phyloP scores from a whole-genome alignment of 2,888 invertebrate genomes.

The Polymixis flavicincta region DNA sequence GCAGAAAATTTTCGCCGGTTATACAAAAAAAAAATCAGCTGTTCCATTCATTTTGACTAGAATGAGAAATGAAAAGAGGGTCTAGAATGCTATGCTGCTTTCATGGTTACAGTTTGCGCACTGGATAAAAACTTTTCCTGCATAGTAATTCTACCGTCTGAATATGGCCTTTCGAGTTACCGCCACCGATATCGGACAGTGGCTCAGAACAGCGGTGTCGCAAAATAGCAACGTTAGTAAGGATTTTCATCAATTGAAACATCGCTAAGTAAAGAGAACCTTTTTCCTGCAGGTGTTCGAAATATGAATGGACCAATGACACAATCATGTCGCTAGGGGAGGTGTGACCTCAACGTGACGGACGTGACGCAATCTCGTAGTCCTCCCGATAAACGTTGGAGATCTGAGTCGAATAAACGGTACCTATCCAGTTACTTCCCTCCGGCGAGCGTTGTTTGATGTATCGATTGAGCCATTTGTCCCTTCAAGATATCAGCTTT shows the following conservation, averaged over 20 bases:
- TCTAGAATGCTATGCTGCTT: too few relatives aligned
- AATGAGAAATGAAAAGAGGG: too few relatives aligned
- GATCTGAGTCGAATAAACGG: constrained; percentile 17
- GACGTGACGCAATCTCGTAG: constrained; percentile 34
- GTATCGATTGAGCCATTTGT: constrained; percentile 41
- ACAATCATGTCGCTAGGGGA: constrained; percentile 5
- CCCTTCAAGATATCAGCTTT: constrained; percentile 13
- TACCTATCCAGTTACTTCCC: constrained; percentile 43
- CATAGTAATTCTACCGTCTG: too few relatives aligned
- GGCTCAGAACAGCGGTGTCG: background rate
- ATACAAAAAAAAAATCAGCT: too few relatives aligned
- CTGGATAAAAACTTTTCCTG: too few relatives aligned
- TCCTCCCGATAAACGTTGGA: constrained; percentile 10
- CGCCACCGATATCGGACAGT: too few relatives aligned
- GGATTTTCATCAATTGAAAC: background rate
- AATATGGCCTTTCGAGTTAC: too few relatives aligned
- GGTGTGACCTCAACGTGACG: constrained; percentile 32
- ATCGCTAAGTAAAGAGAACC: background rate
- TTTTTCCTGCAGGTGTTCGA: constrained; percentile 23
- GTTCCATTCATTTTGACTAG: too few relatives aligned
- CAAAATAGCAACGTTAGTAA: background rate
- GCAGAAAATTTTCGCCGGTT: too few relatives aligned
- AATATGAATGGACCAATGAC: constrained; percentile 10
- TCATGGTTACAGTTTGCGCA: too few relatives aligned
- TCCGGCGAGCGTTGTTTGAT: constrained; percentile 23